A percentile compares a stretch with the other conserved stretches of the same genome.
phyloP scores from a whole-genome alignment of 2,113 vertebrate genomes.

The Cavia porcellus region DNA sequence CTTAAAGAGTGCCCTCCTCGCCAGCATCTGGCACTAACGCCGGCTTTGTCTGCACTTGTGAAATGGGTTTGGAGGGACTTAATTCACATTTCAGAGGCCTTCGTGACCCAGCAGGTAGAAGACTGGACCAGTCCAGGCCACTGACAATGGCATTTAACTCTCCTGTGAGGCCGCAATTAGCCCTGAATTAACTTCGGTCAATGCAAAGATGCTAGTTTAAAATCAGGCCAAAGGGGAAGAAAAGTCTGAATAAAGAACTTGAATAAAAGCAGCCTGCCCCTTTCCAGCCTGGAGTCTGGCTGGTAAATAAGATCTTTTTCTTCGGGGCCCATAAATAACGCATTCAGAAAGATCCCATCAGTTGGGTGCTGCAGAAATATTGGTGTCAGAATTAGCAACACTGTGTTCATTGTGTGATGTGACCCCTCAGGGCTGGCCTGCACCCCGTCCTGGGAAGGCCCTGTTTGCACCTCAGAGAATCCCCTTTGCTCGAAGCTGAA shows the following conservation, averaged over 20 bases:
- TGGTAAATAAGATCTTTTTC: constrained; percentile 50
- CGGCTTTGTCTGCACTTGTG: not conserved
- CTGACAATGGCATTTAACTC: accelerated
- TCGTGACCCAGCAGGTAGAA: not conserved
- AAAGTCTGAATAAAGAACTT: constrained; percentile 4
- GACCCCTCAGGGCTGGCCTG: not conserved
- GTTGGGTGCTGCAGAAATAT: constrained; percentile 27
- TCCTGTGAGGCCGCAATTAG: not conserved
- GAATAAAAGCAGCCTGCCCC: not conserved
- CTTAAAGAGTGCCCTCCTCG: not conserved
- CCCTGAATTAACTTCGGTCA: not conserved
- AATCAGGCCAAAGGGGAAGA: not conserved
- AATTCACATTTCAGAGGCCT: not conserved
- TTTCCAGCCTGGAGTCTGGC: constrained; percentile 17
- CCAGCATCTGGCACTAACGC: not conserved
- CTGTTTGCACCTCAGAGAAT: constrained; percentile 11
- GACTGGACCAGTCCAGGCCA: not conserved
- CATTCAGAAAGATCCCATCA: constrained; percentile 66
- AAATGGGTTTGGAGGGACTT: not conserved
- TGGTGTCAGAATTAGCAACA: constrained; percentile 71
- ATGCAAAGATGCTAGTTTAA: not conserved
- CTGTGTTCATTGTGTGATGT: not conserved
- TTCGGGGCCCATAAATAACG: constrained; percentile 47
- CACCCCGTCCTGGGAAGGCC: constrained; percentile 4
- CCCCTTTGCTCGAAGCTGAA: not conserved